Percentiles rank a stretch among this genome's conserved stretches.
These are phyloP conservation scores for Dermolepida albohirtum DNA, from an alignment of 2,888 invertebrate genomes.

Conservation along the genomic window DNA sequence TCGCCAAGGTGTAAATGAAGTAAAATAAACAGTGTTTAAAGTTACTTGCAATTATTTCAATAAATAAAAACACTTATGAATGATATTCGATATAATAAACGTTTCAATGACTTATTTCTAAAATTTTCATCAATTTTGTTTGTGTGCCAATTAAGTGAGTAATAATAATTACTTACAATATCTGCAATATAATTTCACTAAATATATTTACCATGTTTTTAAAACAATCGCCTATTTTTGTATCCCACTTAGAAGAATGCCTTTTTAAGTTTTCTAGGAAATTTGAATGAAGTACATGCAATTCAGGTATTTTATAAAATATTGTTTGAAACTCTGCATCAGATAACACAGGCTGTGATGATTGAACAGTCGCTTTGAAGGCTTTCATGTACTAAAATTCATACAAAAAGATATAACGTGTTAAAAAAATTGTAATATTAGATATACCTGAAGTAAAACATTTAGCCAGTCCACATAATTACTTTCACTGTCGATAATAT, in stretches of 20 bases:
- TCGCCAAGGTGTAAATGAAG: too few relatives aligned
- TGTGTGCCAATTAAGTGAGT: too few relatives aligned
- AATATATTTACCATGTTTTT: constrained; percentile 73
- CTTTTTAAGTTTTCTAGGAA: constrained; percentile 83
- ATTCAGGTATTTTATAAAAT: constrained; percentile 92
- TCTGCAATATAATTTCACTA: neutral
- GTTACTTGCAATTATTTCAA: too few relatives aligned
- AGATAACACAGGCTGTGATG: constrained; percentile 90
- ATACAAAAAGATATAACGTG: constrained; percentile 32
- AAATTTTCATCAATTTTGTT: too few relatives aligned
- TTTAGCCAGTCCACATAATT: constrained; percentile 91
- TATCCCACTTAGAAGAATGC: constrained; percentile 79
- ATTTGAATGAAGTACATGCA: constrained; percentile 83
- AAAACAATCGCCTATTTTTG: constrained; percentile 86
- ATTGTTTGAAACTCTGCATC: constrained; percentile 91
- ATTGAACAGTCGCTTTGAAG: constrained; percentile 86
- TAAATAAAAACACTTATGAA: too few relatives aligned
- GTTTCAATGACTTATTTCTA: too few relatives aligned
- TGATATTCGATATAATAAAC: too few relatives aligned
- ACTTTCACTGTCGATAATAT: constrained; percentile 92
- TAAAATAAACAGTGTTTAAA: too few relatives aligned
- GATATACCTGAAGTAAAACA: constrained; percentile 83
- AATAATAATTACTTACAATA: too few relatives aligned
- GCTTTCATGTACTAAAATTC: constrained; percentile 87
- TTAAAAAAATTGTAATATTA: neutral